phyloP scores from a whole-genome alignment of 2,797 vertebrate species.

The Oceanodroma leucorhoa region DNA sequence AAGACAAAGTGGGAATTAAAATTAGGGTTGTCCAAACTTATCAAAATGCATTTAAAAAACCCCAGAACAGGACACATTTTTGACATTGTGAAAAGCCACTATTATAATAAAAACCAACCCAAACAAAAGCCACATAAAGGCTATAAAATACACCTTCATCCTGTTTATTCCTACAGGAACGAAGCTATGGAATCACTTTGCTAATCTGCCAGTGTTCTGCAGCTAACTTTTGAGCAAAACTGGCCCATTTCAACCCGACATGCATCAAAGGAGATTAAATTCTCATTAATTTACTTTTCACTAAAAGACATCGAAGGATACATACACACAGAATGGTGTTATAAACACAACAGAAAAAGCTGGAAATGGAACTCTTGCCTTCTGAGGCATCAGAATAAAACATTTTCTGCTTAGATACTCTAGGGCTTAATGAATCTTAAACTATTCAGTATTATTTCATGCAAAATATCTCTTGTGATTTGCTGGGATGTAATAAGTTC shows the following conservation, averaged over 20 bases:
- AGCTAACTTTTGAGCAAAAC: not conserved
- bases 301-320: not conserved
- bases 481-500: not conserved
- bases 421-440: not conserved
- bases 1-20: not conserved
- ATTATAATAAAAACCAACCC: too few relatives aligned
- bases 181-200: not conserved
- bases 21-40: not conserved
- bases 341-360: not conserved
- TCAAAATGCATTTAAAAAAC: not conserved
- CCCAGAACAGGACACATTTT: not conserved
- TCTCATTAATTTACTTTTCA: not conserved
- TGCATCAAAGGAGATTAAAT: not conserved
- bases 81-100: not conserved
- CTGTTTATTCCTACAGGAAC: not conserved
- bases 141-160: not conserved
- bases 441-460: not conserved
- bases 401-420: not conserved
- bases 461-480: not conserved
- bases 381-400: not conserved
- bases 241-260: accelerated
- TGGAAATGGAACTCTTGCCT: not conserved
- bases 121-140: not conserved
- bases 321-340: not conserved
- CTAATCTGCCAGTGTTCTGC: not conserved